Base-by-base conservation (phyloP, 1,140 invertebrate genomes). In the Drosophila leontia region DNA sequence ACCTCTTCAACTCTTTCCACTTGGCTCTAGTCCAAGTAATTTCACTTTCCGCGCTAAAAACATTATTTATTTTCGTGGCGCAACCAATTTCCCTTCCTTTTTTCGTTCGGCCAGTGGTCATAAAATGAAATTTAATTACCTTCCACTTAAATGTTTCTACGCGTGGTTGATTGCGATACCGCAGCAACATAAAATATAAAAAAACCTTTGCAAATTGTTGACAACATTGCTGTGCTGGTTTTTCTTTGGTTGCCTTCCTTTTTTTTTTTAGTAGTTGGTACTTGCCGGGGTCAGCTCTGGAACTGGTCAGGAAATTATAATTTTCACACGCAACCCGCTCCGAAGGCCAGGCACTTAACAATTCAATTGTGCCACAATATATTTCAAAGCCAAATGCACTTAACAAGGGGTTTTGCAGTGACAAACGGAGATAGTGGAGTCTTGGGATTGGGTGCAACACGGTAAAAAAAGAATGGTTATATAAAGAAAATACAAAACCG, bases 91-190 rank as follows among this genome's bases (percentile, higher is more conserved):
- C 39, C 60, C 71, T 64, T 44, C 17, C 35, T n/a, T 63, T 59
- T 59, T 75, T 62, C 26, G 35, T 80, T 79, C 65, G 57, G 60
- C 41, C 11, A 50, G 37, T 32, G 64, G 78, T 70, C 75, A 74
- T 83, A 70, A 88, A 87, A 87, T 60, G 64, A 84, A 90, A 87
- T 87, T 87, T 87, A 90, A 90, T 87, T 88, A 87, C 75, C 70
- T 72, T 72, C 70, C 80, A 84, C 72, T 80, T 84, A 70, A 88
- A 80, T 81, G 60, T 78, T 81, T 72, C 72, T 74, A 58, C 51
- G 65, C 76, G 62, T 72, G 64, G 74, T 77, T 78, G 74, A 78
- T 78, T 78, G 63, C 75, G 67, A 70, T 70, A 68, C 63, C 56
- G 57, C 42, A 42, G 67, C 42, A 26, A 61, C 44, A 80, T 63